A percentile compares a stretch with the other conserved stretches of the same genome.
Conservation (phyloP, 2,888 invertebrate species). For the Agrochola lota region DNA sequence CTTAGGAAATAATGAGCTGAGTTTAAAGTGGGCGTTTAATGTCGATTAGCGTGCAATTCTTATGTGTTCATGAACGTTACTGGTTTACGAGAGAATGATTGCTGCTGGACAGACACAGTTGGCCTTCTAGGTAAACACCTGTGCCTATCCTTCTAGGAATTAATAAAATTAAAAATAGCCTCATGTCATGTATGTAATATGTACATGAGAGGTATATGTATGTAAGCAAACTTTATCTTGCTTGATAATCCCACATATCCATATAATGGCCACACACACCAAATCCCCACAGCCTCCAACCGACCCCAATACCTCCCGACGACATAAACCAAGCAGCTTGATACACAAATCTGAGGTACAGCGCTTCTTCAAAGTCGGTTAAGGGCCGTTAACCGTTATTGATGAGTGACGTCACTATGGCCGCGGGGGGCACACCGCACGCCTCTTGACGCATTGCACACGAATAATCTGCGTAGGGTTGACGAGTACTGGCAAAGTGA, state of each 20-base stretch:
- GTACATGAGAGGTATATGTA: not conserved
- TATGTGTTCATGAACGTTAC: not conserved
- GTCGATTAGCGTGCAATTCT: not conserved
- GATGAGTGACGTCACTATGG: slow-evolving; percentile 48
- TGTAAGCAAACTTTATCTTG: slow-evolving; percentile 1
- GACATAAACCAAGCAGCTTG: slow-evolving; percentile 27
- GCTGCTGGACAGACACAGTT: not conserved
- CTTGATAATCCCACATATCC: not conserved
- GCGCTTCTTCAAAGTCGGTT: slow-evolving; percentile 58
- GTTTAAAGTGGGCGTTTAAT: not conserved
- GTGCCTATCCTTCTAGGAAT: not conserved
- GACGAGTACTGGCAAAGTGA: not conserved
- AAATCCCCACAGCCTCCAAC: slow-evolving; percentile 5
- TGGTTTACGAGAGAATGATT: not conserved
- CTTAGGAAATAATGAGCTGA: slow-evolving; percentile 6
- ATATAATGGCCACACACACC: not conserved
- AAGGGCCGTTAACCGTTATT: slow-evolving; percentile 59
- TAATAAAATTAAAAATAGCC: not conserved
- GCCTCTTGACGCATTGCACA: slow-evolving; percentile 51
- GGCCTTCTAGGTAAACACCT: not conserved
- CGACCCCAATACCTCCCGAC: slow-evolving; percentile 11
- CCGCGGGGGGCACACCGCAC: slow-evolving; percentile 29
- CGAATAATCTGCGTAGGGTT: slow-evolving; percentile 42
- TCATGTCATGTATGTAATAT: not conserved
- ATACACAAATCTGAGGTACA: slow-evolving; percentile 44